Conservation (phyloP, 1,140 invertebrate species). For the Homalodisca vitripennis region DNA sequence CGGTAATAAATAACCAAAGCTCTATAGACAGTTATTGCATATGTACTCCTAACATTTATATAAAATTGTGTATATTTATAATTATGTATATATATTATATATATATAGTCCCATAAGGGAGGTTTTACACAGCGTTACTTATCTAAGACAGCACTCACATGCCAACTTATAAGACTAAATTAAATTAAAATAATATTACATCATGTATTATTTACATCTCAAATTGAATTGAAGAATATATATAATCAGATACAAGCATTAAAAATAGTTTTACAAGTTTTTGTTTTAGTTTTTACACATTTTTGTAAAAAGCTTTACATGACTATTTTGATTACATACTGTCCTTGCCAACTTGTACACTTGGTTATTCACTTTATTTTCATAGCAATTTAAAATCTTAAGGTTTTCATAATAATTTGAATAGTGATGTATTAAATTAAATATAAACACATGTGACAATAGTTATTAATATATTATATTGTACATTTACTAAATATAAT, state of each 20-base stretch:
- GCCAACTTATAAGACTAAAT: conserved; percentile 10
- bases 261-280: conserved; percentile 5
- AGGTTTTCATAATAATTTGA: background rate
- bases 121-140: background rate
- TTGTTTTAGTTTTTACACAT: background rate
- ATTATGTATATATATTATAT: conserved; percentile 25
- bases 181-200: conserved; percentile 10
- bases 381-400: background rate
- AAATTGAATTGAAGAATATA: background rate
- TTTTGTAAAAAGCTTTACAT: conserved; percentile 8
- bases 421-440: background rate
- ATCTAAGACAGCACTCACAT: conserved; percentile 15
- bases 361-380: background rate
- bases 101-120: conserved; percentile 8
- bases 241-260: background rate
- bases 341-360: background rate
- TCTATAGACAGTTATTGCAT: conserved; percentile 23
- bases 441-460: background rate
- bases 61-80: conserved; percentile 27
- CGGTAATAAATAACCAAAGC: conserved; percentile 9
- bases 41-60: conserved; percentile 27
- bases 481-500: background rate
- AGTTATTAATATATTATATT: background rate
- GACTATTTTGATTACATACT: conserved; percentile 16
- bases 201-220: conserved; percentile 1